Evolutionary conservation across 2,888 invertebrate genomes (phyloP).

Genomic region (Phalangium opilio): DNA sequence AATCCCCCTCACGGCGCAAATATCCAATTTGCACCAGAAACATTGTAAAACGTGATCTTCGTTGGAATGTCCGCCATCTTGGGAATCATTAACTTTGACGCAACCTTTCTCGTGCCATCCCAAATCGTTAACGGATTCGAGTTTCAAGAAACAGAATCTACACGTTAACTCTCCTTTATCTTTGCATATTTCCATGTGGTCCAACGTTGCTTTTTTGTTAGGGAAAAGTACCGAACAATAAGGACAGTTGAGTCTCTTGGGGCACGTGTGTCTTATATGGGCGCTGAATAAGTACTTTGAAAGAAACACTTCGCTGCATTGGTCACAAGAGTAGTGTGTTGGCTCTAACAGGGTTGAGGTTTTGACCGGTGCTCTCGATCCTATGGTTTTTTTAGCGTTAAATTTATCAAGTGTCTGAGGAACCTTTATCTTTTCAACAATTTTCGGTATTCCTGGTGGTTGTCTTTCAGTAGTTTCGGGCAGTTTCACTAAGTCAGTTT

Average conservation of each 20-base stretch:
- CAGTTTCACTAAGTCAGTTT: neutral
- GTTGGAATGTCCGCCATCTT: neutral
- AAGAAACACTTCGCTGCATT: neutral
- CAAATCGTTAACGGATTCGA: neutral
- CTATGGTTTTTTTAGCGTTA: neutral
- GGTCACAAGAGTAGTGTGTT: neutral
- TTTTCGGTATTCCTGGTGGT: neutral
- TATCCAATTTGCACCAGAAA: neutral
- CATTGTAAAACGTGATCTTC: neutral
- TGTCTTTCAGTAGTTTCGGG: neutral
- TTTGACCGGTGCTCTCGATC: neutral
- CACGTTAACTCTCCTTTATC: neutral
- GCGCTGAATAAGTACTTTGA: neutral
- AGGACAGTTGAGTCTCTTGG: neutral
- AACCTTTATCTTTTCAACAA: neutral
- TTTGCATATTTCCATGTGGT: neutral
- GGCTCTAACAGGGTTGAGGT: neutral
- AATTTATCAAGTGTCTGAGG: neutral
- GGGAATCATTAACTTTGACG: neutral
- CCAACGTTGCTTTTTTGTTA: neutral
- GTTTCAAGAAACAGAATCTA: neutral
- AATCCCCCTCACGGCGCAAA: neutral
- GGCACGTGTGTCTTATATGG: neutral
- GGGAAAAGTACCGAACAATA: neutral
- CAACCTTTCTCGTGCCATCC: slow-evolving; percentile 1